Evolutionary conservation across 2,113 vertebrate species (phyloP), one percentile per base, ranked within the genome.

Genomic region (Octodon degus): DNA sequence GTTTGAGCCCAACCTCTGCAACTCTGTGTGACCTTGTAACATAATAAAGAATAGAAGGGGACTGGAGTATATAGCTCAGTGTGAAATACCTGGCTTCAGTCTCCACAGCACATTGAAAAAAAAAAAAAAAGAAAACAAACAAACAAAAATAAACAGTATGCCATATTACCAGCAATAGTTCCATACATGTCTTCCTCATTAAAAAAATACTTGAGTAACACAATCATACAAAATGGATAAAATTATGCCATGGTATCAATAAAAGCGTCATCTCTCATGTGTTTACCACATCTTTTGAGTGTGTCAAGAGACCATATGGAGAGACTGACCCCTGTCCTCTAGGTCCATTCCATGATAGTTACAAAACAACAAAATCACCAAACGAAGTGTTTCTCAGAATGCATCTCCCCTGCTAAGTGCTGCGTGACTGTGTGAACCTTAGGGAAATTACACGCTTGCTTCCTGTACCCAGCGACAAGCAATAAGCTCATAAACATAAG

Each of bases 401-500:
- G 22, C 19, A 14, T 20, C 9, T 8, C 25, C 13, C 16, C 47
- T 65, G 17, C 32, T 27, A 22, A 25, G 25, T 7, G 27, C 47
- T 19, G 17, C 14, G 32, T 32, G 9, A 34, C 37, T 37, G n/a
- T 20, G 34, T 76, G 32, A 25, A 86, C 4, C 2, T 87, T 43
- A 80, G 24, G 12, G 7, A 65, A 53, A 53, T 58, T 72, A 7
- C 60, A 47, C 43, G 70, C 5, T 58, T 32, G 16, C 70, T 94
- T 90, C 34, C 22, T 86, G 27, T 22, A 88, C 30, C 20, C 27
- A 58, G 0, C 37, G 19, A 14, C 50, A 90, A 40, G 53, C 10
- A 82, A 89, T 80, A 30, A 97, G 72, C 11, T 55, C 30, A 65
- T 43, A 82, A 90, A 74, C 19, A 89, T 70, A 92, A 83, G 85